A percentile compares a stretch with the other conserved stretches of the same genome.
phyloP scores from a whole-genome alignment of 2,888 invertebrate genomes.

The Oegoconia quadripuncta region DNA sequence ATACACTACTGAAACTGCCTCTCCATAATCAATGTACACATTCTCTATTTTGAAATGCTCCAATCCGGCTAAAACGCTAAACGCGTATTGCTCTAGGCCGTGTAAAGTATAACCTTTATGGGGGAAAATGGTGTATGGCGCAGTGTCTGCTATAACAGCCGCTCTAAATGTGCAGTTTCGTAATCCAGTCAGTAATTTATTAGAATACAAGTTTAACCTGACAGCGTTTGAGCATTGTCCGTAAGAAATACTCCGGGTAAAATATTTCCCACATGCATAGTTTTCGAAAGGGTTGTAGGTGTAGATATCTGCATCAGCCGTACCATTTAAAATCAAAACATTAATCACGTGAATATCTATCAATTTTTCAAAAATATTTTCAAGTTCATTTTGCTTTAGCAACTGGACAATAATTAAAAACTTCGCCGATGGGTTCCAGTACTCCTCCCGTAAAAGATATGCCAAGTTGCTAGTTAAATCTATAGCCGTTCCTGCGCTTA shows the following conservation, averaged over 20 bases:
- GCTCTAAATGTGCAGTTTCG: conserved; percentile 43
- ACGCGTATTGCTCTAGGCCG: conserved; percentile 35
- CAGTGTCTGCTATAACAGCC: conserved; percentile 45
- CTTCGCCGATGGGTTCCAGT: conserved; percentile 42
- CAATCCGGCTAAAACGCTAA: conserved; percentile 36
- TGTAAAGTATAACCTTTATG: neutral
- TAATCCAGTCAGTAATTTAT: conserved; percentile 37
- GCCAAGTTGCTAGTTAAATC: conserved; percentile 23
- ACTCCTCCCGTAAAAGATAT: conserved; percentile 24
- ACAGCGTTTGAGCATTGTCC: conserved; percentile 36
- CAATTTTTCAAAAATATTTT: conserved; percentile 37
- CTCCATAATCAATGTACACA: conserved; percentile 25
- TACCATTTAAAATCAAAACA: conserved; percentile 38
- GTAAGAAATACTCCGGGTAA: conserved; percentile 31
- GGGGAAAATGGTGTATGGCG: conserved; percentile 29
- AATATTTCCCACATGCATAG: conserved; percentile 50
- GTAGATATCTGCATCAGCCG: conserved; percentile 32
- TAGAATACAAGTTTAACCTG: conserved; percentile 27
- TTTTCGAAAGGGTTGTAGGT: conserved; percentile 54
- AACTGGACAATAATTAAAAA: conserved; percentile 36
- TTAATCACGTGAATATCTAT: conserved; percentile 32
- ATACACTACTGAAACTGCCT: conserved; percentile 31
- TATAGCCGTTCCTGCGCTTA: conserved; percentile 23
- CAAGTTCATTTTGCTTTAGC: conserved; percentile 22
- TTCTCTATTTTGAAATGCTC: conserved; percentile 41